Evolutionary conservation across 2,797 vertebrate species (phyloP).

Genomic region (Parambassis ranga): DNA sequence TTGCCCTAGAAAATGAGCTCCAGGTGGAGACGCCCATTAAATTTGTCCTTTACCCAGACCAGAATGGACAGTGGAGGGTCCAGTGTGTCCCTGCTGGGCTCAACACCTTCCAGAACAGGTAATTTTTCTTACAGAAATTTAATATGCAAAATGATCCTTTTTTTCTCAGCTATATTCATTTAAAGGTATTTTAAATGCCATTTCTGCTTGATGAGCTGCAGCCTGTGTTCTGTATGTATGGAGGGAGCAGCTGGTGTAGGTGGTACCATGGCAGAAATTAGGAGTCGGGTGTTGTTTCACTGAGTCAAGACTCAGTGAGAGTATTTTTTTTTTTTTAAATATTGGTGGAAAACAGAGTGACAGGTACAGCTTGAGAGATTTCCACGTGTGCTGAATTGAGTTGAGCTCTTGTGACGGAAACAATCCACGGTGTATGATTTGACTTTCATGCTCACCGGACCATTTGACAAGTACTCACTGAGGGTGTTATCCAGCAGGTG

Average conservation of each 20-base stretch:
- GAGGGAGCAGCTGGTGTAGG: neutral
- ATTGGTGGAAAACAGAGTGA: neutral
- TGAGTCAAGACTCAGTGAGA: too few relatives aligned
- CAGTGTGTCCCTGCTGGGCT: conserved; percentile 89
- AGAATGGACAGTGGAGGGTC: conserved; percentile 87
- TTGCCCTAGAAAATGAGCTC: conserved; percentile 85
- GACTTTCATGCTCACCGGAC: conserved; percentile 46
- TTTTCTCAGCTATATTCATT: neutral
- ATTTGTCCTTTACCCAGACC: conserved; percentile 88
- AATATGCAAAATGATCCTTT: neutral
- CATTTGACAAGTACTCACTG: conserved; percentile 44
- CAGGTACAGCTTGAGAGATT: conserved; percentile 17
- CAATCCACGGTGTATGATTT: conserved; percentile 11
- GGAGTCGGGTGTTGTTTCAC: conserved; percentile 13
- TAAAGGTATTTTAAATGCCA: conserved; percentile 1
- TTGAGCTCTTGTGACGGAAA: conserved; percentile 31
- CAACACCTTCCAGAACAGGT: conserved; percentile 93
- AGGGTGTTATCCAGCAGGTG: conserved; percentile 28
- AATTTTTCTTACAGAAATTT: too few relatives aligned
- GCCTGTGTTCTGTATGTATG: neutral
- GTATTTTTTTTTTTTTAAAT: neutral
- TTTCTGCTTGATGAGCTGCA: neutral
- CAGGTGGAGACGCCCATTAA: conserved; percentile 77
- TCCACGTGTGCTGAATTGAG: conserved; percentile 9
- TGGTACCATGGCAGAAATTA: conserved; percentile 9